Conservation (phyloP, 2,888 invertebrate species). For the Steinernema scapterisci region DNA sequence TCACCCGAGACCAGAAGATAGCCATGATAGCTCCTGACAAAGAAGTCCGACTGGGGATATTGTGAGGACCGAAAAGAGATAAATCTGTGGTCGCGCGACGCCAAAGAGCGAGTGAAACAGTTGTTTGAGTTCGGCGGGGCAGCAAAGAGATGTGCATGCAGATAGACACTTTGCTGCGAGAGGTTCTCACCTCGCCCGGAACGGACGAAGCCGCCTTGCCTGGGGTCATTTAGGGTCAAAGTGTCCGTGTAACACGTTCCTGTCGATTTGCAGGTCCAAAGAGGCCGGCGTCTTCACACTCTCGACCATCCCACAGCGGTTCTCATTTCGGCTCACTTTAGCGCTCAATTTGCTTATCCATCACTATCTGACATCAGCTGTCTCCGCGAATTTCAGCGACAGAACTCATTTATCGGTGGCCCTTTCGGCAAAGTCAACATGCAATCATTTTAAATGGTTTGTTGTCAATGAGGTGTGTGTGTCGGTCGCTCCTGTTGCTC, state of each 20-base stretch:
- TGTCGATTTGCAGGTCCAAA: background rate
- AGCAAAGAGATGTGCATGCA: background rate
- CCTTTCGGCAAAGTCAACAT: constrained; percentile 29
- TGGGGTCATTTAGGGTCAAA: background rate
- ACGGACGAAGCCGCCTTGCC: background rate
- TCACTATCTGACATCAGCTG: constrained; percentile 31
- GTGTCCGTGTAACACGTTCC: background rate
- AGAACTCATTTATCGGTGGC: constrained; percentile 20
- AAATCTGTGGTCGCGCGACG: constrained; percentile 12
- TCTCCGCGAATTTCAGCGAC: constrained; percentile 25
- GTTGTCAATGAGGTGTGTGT: constrained; percentile 1
- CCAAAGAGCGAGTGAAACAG: background rate
- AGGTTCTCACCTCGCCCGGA: background rate
- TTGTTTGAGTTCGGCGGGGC: background rate
- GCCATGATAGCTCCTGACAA: background rate
- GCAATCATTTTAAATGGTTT: constrained; percentile 23
- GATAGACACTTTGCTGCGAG: constrained; percentile 27
- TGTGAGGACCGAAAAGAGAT: constrained; percentile 16
- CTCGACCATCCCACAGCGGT: background rate
- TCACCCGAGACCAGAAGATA: too few relatives aligned
- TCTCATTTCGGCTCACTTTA: constrained; percentile 4
- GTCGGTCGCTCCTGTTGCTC: background rate
- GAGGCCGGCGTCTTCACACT: background rate
- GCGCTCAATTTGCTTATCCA: constrained; percentile 32
- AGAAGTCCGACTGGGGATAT: background rate